Evolutionary conservation across 1,140 invertebrate species (phyloP).

Genomic region (Trinorchestia longiramus): DNA sequence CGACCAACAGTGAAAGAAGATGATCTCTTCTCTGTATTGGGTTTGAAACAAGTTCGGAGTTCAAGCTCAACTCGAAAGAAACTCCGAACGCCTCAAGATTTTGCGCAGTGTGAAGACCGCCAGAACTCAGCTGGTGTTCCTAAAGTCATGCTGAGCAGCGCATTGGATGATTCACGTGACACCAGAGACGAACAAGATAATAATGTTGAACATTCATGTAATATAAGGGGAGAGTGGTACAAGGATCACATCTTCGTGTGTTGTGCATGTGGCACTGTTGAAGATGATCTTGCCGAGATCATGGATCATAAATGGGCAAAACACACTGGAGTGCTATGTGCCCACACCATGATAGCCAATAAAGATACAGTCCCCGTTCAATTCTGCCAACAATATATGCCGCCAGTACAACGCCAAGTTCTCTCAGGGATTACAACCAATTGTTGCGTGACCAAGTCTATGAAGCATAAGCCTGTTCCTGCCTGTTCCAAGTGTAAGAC

Average conservation of each 20-base stretch:
- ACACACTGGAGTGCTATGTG: constrained; percentile 63
- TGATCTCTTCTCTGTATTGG: constrained; percentile 60
- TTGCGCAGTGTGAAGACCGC: constrained; percentile 13
- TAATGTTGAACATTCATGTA: neutral
- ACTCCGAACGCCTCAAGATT: neutral
- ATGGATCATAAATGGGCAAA: constrained; percentile 66
- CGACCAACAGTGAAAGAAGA: constrained; percentile 53
- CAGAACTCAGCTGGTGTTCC: neutral
- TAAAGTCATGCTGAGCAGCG: neutral
- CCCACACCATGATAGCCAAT: constrained; percentile 64
- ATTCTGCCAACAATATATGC: constrained; percentile 62
- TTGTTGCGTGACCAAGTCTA: neutral
- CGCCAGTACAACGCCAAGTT: constrained; percentile 51
- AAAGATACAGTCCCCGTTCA: constrained; percentile 58
- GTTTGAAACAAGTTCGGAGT: constrained; percentile 24
- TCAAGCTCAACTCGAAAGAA: neutral
- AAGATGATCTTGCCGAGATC: constrained; percentile 63
- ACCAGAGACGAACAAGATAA: neutral
- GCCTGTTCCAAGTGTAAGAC: constrained; percentile 56
- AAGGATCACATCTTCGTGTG: constrained; percentile 63
- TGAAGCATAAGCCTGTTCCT: neutral
- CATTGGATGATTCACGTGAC: neutral
- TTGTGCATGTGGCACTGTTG: constrained; percentile 62
- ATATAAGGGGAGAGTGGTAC: constrained; percentile 61
- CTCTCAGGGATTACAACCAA: neutral